Base-by-base conservation (phyloP, 2,888 invertebrate genomes). In the Epirrhoe tristata region DNA sequence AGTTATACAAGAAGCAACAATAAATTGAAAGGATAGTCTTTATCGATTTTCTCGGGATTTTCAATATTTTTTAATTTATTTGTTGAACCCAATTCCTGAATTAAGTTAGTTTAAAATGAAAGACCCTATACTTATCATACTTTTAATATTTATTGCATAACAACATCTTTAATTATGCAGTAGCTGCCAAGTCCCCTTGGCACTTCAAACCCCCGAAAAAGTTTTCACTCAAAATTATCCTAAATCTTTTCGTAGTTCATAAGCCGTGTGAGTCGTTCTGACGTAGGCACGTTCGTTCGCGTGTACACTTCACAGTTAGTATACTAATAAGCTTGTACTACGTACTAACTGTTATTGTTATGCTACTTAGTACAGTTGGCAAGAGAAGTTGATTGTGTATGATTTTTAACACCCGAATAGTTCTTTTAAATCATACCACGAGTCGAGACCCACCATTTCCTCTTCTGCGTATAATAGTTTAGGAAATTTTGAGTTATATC, bases 281-380 rank as follows among this genome's bases (percentile, higher is more conserved):
- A 63, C 63, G 51, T 63, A 14, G 24, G 24, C 63, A 63, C 63
- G 57, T 43, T 31, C 43, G 56, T 43, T 62, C 50, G 56, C 62
- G 62, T 62, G 62, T 46, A 48, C 16, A 24, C 62, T 46, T 34
- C 39, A 52, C 36, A 31, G 7, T 57, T 7, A 50, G 16, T 32
- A 7, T 52, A 57, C 16, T 63, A 52, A 63, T 57, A 51, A 53
- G 59, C 52, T 32, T 56, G 60, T 60, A 14, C 14, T n/a, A 54
- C 52, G 39, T 61, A 55, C 50, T 50, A 50, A 24, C 34, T 61
- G 50, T 36, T 55, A 55, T n/a, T 55, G 32, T 10, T 24, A 24
- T 51, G 39, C n/a, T 5, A 2, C 51, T 14, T 58, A 58, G 24
- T 51, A 16, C 48, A 48, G 48, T 48, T 7, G 12, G 14, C 14